phyloP scores from a whole-genome alignment of 2,888 invertebrate species.

The Amorpha juglandis region DNA sequence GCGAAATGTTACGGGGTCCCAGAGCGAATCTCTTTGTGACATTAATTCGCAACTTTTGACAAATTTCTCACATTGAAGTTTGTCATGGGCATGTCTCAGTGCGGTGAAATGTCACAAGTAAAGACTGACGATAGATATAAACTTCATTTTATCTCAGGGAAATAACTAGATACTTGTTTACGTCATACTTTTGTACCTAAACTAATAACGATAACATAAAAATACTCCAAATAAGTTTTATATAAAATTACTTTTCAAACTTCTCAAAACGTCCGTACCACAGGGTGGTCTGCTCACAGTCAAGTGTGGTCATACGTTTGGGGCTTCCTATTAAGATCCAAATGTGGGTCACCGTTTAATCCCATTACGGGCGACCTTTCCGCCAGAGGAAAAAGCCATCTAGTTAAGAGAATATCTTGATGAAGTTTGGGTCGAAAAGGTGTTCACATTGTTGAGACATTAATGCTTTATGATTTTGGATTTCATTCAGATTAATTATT shows the following conservation, averaged over 20 bases:
- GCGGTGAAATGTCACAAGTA: too few relatives aligned
- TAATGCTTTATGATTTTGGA: background rate
- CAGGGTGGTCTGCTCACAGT: background rate
- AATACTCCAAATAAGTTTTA: background rate
- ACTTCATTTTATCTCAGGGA: too few relatives aligned
- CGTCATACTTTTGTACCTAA: too few relatives aligned
- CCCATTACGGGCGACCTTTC: constrained; percentile 51
- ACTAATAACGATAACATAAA: background rate
- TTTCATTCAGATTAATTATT: too few relatives aligned
- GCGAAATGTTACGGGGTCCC: too few relatives aligned
- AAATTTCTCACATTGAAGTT: too few relatives aligned
- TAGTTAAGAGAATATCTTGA: constrained; percentile 46
- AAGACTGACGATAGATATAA: too few relatives aligned
- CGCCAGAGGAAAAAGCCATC: constrained; percentile 40
- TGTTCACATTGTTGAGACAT: background rate
- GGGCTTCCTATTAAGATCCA: constrained; percentile 42
- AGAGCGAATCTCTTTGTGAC: too few relatives aligned
- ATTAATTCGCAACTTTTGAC: too few relatives aligned
- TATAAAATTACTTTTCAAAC: background rate
- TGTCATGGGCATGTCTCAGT: too few relatives aligned
- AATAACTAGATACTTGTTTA: too few relatives aligned
- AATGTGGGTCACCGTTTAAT: constrained; percentile 61
- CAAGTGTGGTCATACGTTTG: constrained; percentile 37
- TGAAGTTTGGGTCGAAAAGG: constrained; percentile 33
- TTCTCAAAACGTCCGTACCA: background rate